These are phyloP conservation scores for Trematocara unimaculatum DNA, from an alignment of 2,113 vertebrate species.

Conservation along the genomic window DNA sequence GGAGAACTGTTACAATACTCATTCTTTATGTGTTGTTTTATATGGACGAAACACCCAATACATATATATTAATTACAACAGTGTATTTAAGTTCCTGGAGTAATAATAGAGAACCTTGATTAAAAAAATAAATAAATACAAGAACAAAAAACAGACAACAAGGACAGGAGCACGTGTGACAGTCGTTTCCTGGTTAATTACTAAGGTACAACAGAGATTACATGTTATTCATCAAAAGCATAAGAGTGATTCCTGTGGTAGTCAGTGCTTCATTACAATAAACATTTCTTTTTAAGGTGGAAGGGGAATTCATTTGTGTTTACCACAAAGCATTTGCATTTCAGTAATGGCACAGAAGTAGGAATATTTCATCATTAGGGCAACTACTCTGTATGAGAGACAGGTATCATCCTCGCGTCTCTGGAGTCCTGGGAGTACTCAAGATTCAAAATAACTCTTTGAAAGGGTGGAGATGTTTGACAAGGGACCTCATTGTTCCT, in stretches of 20 bases:
- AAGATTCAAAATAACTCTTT: conserved; percentile 49
- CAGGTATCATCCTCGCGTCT: conserved; percentile 28
- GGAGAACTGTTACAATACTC: not conserved
- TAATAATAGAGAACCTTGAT: not conserved
- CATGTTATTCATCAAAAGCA: not conserved
- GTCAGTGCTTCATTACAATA: conserved; percentile 15
- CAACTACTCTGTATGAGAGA: conserved; percentile 28
- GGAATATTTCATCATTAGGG: not conserved
- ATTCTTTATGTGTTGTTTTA: not conserved
- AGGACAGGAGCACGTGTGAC: not conserved
- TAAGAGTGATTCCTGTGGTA: conserved; percentile 8
- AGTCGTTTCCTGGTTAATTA: conserved; percentile 16
- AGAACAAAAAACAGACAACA: not conserved
- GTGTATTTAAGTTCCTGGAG: not conserved
- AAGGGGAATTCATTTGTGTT: conserved; percentile 29
- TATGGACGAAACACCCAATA: not conserved
- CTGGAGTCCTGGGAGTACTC: conserved; percentile 6
- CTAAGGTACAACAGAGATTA: not conserved
- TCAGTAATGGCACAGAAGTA: conserved; percentile 1
- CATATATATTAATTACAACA: not conserved
- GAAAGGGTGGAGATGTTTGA: conserved; percentile 39
- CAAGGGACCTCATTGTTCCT: conserved; percentile 50
- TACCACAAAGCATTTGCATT: conserved; percentile 46
- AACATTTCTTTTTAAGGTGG: conserved; percentile 12
- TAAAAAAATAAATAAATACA: not conserved